Conservation (phyloP, 2,113 vertebrate genomes). For the Nycticebus coucang region DNA sequence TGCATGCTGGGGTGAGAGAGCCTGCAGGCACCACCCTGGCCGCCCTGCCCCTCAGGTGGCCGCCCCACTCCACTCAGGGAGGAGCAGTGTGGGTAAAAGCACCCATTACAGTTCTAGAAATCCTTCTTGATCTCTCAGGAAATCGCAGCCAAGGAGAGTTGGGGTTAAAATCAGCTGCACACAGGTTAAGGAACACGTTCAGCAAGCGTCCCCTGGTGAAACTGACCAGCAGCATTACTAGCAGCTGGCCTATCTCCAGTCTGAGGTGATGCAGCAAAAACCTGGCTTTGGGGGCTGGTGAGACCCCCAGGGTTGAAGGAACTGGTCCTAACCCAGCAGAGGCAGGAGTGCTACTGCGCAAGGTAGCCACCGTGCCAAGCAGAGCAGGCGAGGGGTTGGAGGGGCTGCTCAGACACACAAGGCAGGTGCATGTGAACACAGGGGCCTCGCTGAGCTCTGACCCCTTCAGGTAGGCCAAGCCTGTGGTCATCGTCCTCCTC, state of each 20-base stretch:
- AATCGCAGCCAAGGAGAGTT: not conserved
- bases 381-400: not conserved
- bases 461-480: not conserved
- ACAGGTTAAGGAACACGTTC: not conserved
- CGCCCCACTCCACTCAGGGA: not conserved
- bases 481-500: not conserved
- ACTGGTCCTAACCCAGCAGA: not conserved
- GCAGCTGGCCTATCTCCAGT: not conserved
- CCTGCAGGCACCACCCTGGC: not conserved
- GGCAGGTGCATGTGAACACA: not conserved
- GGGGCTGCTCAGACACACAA: not conserved
- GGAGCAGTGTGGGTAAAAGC: not conserved
- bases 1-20: not conserved
- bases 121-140: conserved; percentile 13
- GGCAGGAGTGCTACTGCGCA: not conserved
- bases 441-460: not conserved
- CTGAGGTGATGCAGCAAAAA: not conserved
- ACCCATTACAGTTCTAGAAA: not conserved
- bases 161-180: not conserved
- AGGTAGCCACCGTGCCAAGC: not conserved
- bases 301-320: not conserved
- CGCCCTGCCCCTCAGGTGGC: not conserved
- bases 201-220: not conserved
- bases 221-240: not conserved
- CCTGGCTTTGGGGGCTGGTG: not conserved